phyloP scores from a whole-genome alignment of 2,113 vertebrate species.

The Balaeniceps rex region DNA sequence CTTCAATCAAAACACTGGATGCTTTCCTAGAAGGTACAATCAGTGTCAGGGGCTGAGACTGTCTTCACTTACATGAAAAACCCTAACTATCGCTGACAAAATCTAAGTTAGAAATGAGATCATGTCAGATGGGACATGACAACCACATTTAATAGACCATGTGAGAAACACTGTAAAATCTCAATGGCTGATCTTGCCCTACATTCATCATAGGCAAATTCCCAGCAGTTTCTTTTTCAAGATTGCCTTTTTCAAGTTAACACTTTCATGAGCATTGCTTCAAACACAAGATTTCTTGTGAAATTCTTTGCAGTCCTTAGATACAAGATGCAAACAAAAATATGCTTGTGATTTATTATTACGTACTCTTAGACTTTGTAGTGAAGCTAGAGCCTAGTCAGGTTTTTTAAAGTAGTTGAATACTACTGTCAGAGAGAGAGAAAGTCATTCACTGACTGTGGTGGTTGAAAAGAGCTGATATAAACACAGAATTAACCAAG shows the following conservation, averaged over 20 bases:
- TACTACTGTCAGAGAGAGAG: neutral
- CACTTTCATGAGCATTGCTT: neutral
- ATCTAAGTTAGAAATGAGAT: neutral
- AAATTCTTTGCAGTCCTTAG: neutral
- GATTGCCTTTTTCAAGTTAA: slow-evolving; percentile 5
- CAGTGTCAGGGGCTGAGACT: neutral
- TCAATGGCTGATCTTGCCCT: slow-evolving; percentile 7
- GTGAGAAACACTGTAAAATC: neutral
- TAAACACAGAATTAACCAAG: neutral
- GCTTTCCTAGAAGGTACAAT: neutral
- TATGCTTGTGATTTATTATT: slow-evolving; percentile 34
- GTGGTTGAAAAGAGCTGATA: neutral
- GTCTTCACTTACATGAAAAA: neutral
- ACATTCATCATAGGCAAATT: neutral
- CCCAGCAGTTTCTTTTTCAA: neutral
- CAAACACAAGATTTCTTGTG: neutral
- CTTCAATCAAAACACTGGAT: neutral
- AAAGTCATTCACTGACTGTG: neutral
- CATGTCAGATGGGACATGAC: slow-evolving; percentile 10
- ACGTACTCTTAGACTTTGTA: neutral
- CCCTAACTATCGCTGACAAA: neutral
- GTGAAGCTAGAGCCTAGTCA: neutral
- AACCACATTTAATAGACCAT: neutral
- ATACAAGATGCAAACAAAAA: neutral
- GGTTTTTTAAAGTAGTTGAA: neutral